A percentile compares a stretch with the other conserved stretches of the same genome.
Evolutionary conservation across 2,113 vertebrate genomes (phyloP).

Genomic region (Toxostoma redivivum): DNA sequence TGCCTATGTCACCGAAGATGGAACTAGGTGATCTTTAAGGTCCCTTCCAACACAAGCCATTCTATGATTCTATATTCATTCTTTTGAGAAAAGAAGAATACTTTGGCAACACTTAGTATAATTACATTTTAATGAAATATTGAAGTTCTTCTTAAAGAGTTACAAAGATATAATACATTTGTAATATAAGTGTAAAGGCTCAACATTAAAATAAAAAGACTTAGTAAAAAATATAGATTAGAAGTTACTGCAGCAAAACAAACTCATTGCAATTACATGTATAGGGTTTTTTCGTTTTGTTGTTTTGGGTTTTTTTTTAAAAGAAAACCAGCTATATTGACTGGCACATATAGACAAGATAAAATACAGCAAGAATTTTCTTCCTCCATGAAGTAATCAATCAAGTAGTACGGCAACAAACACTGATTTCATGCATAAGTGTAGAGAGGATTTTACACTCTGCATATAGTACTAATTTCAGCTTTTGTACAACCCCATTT

Average conservation of each 20-base stretch:
- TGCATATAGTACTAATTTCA: slow-evolving; percentile 87
- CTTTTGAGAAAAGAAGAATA: not conserved
- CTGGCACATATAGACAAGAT: slow-evolving; percentile 11
- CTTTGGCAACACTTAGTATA: not conserved
- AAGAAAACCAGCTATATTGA: not conserved
- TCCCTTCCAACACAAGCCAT: not conserved
- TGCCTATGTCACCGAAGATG: too few species aligned
- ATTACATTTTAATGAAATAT: slow-evolving; percentile 37
- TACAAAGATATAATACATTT: slow-evolving; percentile 6
- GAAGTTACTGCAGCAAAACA: slow-evolving; percentile 13
- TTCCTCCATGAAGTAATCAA: not conserved
- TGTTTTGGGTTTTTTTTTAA: not conserved
- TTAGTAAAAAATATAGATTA: slow-evolving; percentile 3
- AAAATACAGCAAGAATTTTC: not conserved
- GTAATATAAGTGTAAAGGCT: not conserved
- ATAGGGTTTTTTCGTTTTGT: not conserved
- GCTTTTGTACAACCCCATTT: slow-evolving; percentile 87
- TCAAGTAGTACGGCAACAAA: not conserved
- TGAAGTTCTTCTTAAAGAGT: not conserved
- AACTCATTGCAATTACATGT: not conserved
- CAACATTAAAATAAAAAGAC: not conserved
- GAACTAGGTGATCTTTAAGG: not conserved
- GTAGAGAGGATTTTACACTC: slow-evolving; percentile 42
- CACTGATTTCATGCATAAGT: slow-evolving; percentile 3
- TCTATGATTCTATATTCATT: not conserved